These are phyloP conservation scores for Misgurnus mizolepis DNA, from an alignment of 2,113 vertebrate species.

Conservation along the genomic window DNA sequence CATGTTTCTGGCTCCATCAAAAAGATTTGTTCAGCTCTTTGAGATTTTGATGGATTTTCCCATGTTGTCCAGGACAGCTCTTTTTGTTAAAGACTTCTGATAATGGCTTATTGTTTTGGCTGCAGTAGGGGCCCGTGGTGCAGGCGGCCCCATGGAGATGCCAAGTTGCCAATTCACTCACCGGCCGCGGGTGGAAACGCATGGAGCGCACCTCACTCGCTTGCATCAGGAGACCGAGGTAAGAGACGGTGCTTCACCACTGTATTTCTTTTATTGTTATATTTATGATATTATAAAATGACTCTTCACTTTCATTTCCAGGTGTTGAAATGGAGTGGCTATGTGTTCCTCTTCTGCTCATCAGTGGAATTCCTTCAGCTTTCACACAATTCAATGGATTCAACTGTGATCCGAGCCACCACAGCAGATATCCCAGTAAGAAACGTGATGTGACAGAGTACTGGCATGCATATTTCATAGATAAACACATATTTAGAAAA, in stretches of 20 bases:
- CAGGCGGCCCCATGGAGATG: constrained; percentile 50
- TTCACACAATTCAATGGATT: constrained; percentile 93
- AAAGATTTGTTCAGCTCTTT: constrained; percentile 83
- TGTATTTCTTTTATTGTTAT: not conserved
- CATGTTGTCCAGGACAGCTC: constrained; percentile 76
- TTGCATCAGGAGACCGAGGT: constrained; percentile 61
- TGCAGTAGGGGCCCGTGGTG: constrained; percentile 49
- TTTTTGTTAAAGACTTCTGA: constrained; percentile 77
- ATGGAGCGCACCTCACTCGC: constrained; percentile 75
- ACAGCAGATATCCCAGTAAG: constrained; percentile 98
- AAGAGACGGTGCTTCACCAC: constrained; percentile 25
- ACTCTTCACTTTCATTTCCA: constrained; percentile 61
- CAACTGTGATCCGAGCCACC: constrained; percentile 92
- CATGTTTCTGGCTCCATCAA: constrained; percentile 84
- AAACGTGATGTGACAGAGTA: not conserved
- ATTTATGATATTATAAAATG: constrained; percentile 48
- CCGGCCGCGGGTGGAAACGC: constrained; percentile 74
- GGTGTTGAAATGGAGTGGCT: constrained; percentile 85
- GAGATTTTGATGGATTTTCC: constrained; percentile 81
- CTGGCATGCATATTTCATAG: not conserved
- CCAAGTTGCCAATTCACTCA: constrained; percentile 66
- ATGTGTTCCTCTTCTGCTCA: constrained; percentile 84
- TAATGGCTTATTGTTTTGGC: constrained; percentile 77
- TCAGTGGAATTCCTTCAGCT: constrained; percentile 74
- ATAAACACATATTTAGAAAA: not conserved